These are phyloP conservation scores for Drosophila affinis DNA, from an alignment of 2,888 invertebrate genomes.

Conservation along the genomic window DNA sequence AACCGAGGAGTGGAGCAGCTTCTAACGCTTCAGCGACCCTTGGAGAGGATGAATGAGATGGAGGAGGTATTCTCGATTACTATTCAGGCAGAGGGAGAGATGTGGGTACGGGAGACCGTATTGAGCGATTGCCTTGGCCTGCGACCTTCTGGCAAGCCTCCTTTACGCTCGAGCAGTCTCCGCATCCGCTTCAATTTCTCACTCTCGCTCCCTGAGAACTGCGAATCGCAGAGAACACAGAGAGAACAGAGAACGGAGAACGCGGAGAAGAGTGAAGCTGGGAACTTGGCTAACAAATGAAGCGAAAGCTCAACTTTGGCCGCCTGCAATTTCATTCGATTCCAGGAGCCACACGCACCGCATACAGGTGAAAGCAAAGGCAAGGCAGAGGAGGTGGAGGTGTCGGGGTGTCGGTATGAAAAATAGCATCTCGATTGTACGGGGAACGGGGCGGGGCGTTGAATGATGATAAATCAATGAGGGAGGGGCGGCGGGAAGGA, in stretches of 20 bases:
- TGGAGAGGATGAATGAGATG: background rate
- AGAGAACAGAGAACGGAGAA: too few relatives aligned
- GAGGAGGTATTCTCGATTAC: slow-evolving; percentile 28
- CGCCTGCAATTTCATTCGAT: slow-evolving; percentile 61
- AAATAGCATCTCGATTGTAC: slow-evolving; percentile 54
- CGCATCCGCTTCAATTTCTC: slow-evolving; percentile 36
- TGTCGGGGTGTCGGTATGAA: slow-evolving; percentile 52
- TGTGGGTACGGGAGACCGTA: background rate
- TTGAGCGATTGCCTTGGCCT: slow-evolving; percentile 40
- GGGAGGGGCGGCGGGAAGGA: background rate
- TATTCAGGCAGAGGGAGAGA: slow-evolving; percentile 16
- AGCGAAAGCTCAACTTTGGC: slow-evolving; percentile 65
- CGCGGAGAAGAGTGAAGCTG: slow-evolving; percentile 8
- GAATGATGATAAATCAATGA: slow-evolving; percentile 67
- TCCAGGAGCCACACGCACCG: slow-evolving; percentile 14
- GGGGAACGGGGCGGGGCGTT: slow-evolving; percentile 4
- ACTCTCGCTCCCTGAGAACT: background rate
- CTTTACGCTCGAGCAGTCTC: slow-evolving; percentile 34
- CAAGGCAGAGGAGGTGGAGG: background rate
- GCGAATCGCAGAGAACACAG: background rate
- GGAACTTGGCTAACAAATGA: slow-evolving; percentile 69
- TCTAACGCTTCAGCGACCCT: slow-evolving; percentile 3
- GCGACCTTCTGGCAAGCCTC: slow-evolving; percentile 45
- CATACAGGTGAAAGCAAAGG: slow-evolving; percentile 36
- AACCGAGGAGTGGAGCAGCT: slow-evolving; percentile 5